Base-by-base conservation (phyloP, 2,113 vertebrate genomes). In the Pipra filicauda region DNA sequence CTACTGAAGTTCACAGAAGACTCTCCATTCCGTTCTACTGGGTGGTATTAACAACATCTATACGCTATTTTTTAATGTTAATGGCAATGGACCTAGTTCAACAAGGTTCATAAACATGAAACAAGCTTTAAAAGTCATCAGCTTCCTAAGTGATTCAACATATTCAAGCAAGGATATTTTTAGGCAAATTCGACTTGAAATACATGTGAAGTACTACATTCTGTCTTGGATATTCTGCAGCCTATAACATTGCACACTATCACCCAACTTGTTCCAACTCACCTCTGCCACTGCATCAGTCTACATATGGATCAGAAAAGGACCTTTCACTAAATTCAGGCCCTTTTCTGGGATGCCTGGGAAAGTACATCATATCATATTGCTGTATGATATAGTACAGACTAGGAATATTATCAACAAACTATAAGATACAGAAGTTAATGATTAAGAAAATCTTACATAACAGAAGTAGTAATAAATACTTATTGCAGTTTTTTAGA, bases 271-370 rank as follows among this genome's bases (percentile, higher is more conserved):
- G 12, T n/a, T 67, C n/a, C 21, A 66, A 2, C 6, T 81, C n/a
- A 33, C 52, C 27, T 81, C 61, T 85, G 43, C 19, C 26, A 30
- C 83, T 39, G 5, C 2, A 2, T n/a, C 26, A 44, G 12, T 23
- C 30, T 2, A 1, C 22, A 52, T 0, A 1, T 0, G 0, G 15
- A 9, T n/a, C 51, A 80, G 23, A 65, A 10, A 19, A 30, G 1
- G 3, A 8, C 3, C 23, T 14, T 69, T 59, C 44, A n/a, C 61
- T 41, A 71, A 78, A 66, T 8, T 7, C n/a, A 72, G 19, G 7
- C 27, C 26, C 18, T 26, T 18, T 70, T 51, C 55, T 75, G 48
- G 12, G 35, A 23, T 41, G 16, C 12, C 9, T 65, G 23, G 6
- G 13, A 73, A 64, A 87, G 26, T 5, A 64, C 1, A 28, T 8